A percentile compares a stretch with the other conserved stretches of the same genome.
Conservation (phyloP, 2,113 vertebrate species). For the Sinocyclocheilus maitianheensis region DNA sequence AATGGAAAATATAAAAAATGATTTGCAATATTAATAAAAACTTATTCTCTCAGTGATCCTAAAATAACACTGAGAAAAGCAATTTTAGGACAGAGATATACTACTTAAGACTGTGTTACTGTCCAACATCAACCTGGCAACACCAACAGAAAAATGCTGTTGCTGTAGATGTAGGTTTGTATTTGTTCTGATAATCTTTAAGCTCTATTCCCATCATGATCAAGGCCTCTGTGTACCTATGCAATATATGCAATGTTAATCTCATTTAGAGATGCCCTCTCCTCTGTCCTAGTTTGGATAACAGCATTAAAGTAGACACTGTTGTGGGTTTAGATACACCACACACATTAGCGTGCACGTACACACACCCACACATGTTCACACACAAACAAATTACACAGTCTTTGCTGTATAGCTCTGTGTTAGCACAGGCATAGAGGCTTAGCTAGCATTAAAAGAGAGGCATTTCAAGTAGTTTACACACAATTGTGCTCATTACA, state of each 20-base stretch:
- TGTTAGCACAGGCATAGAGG: neutral
- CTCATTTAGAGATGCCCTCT: slow-evolving; percentile 74
- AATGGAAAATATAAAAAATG: neutral
- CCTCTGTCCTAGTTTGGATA: slow-evolving; percentile 58
- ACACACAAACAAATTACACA: slow-evolving; percentile 17
- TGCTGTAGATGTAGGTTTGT: neutral
- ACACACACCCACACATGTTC: slow-evolving; percentile 17
- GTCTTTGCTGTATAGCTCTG: neutral
- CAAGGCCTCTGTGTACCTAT: slow-evolving; percentile 70
- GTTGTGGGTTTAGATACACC: slow-evolving; percentile 27
- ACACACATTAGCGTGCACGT: slow-evolving; percentile 24
- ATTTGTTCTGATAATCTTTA: slow-evolving; percentile 65
- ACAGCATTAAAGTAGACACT: slow-evolving; percentile 50
- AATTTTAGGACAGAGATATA: neutral
- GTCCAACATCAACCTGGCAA: neutral
- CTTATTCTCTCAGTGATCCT: neutral
- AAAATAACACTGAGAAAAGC: neutral
- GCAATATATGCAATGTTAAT: slow-evolving; percentile 67
- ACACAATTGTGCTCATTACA: neutral
- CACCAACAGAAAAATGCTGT: neutral
- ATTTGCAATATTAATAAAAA: neutral
- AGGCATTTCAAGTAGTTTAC: slow-evolving; percentile 18
- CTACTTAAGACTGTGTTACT: neutral
- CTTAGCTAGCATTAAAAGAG: neutral
- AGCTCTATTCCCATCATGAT: slow-evolving; percentile 66